Conservation (phyloP, 2,113 vertebrate species). For the Mohoua ochrocephala region DNA sequence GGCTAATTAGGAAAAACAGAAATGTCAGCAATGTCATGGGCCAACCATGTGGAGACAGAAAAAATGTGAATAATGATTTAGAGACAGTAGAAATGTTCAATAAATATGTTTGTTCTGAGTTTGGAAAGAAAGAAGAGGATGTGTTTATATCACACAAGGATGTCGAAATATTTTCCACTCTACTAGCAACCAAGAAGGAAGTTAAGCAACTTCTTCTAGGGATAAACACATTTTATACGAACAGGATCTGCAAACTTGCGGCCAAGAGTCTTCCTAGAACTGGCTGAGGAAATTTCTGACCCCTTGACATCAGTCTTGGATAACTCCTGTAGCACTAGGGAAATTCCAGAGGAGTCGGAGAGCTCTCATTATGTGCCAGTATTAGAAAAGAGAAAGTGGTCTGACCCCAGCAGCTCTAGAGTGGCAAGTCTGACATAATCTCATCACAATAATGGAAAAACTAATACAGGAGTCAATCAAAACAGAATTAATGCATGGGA, state of each 20-base stretch:
- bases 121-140: slow-evolving; percentile 51
- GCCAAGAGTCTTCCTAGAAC: slow-evolving; percentile 60
- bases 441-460: slow-evolving; percentile 19
- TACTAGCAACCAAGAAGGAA: slow-evolving; percentile 58
- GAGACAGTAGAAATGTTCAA: slow-evolving; percentile 30
- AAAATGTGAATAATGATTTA: slow-evolving; percentile 37
- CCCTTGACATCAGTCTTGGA: slow-evolving; percentile 46
- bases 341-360: slow-evolving; percentile 32
- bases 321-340: slow-evolving; percentile 13
- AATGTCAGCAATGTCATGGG: not conserved
- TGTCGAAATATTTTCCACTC: slow-evolving; percentile 62
- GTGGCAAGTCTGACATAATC: slow-evolving; percentile 6
- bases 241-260: slow-evolving; percentile 43
- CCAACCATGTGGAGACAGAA: slow-evolving; percentile 17
- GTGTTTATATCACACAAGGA: slow-evolving; percentile 53
- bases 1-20: slow-evolving; percentile 13
- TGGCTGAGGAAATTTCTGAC: slow-evolving; percentile 58
- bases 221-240: slow-evolving; percentile 58
- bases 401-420: not conserved
- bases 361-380: not conserved
- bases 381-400: slow-evolving; percentile 34
- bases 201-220: slow-evolving; percentile 66
- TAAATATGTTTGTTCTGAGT: slow-evolving; percentile 45
- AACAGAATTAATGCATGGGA: not conserved
- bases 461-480: slow-evolving; percentile 22